Conservation (phyloP, 2,113 vertebrate species). For the Bubalus kerabau region DNA sequence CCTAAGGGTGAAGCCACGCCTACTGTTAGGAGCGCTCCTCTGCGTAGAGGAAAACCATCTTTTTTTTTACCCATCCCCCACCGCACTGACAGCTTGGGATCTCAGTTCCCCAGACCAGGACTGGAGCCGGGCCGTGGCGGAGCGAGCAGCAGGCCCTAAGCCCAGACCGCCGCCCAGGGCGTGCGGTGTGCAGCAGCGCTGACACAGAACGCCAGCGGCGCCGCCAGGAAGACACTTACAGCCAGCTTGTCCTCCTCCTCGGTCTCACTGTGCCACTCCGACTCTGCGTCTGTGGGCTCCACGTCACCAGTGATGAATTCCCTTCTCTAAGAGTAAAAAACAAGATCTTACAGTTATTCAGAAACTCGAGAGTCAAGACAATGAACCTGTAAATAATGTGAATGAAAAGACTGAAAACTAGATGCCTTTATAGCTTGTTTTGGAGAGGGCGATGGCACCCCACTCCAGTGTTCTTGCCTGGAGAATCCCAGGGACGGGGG, state of each 20-base stretch:
- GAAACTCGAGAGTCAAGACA: not conserved
- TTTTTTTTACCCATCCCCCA: not conserved
- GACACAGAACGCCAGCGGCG: rapidly evolving
- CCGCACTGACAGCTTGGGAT: not conserved
- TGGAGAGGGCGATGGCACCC: not conserved
- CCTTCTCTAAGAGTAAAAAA: conserved; percentile 83
- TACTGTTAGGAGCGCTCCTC: rapidly evolving
- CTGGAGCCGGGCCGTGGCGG: rapidly evolving
- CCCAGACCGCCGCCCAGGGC: too few relatives aligned
- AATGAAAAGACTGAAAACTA: not conserved
- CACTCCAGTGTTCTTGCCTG: too few relatives aligned
- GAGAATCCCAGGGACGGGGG: too few relatives aligned
- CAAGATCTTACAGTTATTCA: not conserved
- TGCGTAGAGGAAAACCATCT: not conserved
- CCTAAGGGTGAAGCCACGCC: rapidly evolving
- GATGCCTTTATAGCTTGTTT: rapidly evolving
- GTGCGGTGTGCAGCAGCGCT: not conserved
- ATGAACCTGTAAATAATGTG: not conserved
- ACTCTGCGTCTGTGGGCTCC: conserved; percentile 94
- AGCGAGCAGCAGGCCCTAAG: not conserved
- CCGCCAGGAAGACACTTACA: conserved; percentile 79
- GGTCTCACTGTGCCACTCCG: conserved; percentile 93
- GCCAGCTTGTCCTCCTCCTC: conserved; percentile 95
- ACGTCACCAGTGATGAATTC: conserved; percentile 88
- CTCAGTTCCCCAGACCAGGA: not conserved